A percentile compares a stretch with the other conserved stretches of the same genome.
Evolutionary conservation across 1,140 invertebrate species (phyloP).

Genomic region (Marisa cornuarietis): DNA sequence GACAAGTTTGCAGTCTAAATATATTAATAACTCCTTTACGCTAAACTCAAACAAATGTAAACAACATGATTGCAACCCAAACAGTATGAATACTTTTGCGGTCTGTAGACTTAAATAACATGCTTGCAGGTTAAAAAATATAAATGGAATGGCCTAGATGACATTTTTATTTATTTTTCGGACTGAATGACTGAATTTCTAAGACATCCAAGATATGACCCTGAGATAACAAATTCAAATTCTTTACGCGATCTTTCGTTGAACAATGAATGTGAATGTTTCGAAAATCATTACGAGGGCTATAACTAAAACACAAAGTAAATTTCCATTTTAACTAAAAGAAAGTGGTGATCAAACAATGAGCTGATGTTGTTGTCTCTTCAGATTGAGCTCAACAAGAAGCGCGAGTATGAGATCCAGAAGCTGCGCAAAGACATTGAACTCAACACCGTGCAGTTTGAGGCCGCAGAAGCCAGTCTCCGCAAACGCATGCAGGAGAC

Average conservation of each 20-base stretch:
- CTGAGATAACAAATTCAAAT: not conserved
- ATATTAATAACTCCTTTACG: no score
- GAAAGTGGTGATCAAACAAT: not conserved
- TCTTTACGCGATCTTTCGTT: not conserved
- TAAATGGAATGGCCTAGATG: no score
- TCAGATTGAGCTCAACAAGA: slow-evolving; percentile 60
- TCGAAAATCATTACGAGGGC: no score
- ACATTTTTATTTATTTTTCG: not conserved
- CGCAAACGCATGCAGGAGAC: slow-evolving; percentile 62
- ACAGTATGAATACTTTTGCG: no score
- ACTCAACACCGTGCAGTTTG: slow-evolving; percentile 55
- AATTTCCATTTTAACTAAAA: not conserved
- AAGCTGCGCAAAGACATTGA: slow-evolving; percentile 66
- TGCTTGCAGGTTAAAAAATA: no score
- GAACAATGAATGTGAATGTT: no score
- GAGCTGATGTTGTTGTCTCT: slow-evolving; percentile 13
- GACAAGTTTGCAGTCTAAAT: no score
- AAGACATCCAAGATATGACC: not conserved
- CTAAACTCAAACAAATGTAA: no score
- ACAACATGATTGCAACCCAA: no score
- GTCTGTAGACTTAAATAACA: no score
- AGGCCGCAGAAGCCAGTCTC: slow-evolving; percentile 56
- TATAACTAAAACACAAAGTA: not conserved
- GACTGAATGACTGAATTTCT: not conserved
- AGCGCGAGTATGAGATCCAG: slow-evolving; percentile 60